These are phyloP conservation scores for Xenopus borealis DNA, from an alignment of 2,113 vertebrate species.

Conservation along the genomic window DNA sequence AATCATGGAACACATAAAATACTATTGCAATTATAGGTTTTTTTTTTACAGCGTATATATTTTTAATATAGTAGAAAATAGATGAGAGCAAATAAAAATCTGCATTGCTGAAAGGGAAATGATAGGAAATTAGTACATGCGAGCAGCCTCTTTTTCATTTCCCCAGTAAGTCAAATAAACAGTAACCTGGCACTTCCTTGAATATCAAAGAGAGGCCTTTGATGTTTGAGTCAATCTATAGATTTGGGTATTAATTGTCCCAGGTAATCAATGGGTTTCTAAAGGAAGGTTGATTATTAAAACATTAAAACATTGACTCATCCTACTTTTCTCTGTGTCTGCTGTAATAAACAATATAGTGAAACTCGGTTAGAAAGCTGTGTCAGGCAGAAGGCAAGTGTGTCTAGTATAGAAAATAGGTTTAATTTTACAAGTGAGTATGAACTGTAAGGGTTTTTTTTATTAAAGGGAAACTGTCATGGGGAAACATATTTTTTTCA, in stretches of 20 bases:
- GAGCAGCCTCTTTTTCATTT: background rate
- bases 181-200: background rate
- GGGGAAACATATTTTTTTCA: no score
- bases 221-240: conserved; percentile 3
- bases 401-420: no score
- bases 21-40: no score
- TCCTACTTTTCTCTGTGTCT: background rate
- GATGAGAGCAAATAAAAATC: no score
- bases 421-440: no score
- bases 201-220: conserved; percentile 4
- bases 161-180: conserved; percentile 3
- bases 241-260: conserved; percentile 11
- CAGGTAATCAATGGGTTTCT: conserved; percentile 19
- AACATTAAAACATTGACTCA: conserved; percentile 2
- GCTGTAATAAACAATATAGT: background rate
- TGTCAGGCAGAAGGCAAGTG: no score
- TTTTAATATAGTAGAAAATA: no score
- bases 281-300: conserved; percentile 22
- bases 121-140: background rate
- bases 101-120: background rate
- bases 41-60: no score
- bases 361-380: background rate
- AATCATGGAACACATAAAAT: no score
- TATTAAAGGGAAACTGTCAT: no score
- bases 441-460: no score